Base-by-base conservation (phyloP, 53 echinoderm and acorn worm genomes). In the Arbacia lixula region DNA sequence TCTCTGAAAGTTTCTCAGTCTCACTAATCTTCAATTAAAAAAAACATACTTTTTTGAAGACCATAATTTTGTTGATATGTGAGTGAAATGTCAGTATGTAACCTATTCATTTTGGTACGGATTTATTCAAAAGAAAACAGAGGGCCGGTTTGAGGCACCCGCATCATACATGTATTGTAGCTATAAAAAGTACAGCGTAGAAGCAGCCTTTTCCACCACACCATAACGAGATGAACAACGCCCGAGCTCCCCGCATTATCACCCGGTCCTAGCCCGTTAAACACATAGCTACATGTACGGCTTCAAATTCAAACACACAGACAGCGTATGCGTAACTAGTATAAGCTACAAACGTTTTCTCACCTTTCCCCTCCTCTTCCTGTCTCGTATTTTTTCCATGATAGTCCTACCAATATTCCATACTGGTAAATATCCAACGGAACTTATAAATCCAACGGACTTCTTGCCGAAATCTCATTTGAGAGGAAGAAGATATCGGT, bases 311-410 rank as follows among this genome's bases (percentile, higher is more conserved):
- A 69, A 69, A 69, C 27, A 14, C 26, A 4, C 29, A 21, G 28
- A 69, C 34, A 43, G 42, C 16, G 69, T n/a, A 40, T 69, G 40
- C 69, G 69, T 69, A 16, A 26, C 27, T 26, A 26, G 69, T 69
- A 69, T 69, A 69, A 41, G n/a, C n/a, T n/a, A n/a, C 36, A 69
- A 41, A 27, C 69, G 1, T 33, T 69, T 42, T 69, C 58, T 58
- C 58, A 77, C 77, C 77, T 77, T 77, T n/a, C 77, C 77, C 77
- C 58, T 77, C 58, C 58, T 77, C 77, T 58, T 77, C 58, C 58
- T 77, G 36, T 77, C 77, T 36, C 77, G 34, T 57, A 56, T 56
- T 77, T 77, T 77, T 58, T 77, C 77, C 77, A 77, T 77, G 24
- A 37, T 77, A 77, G 35, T 77, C 77, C 77, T 77, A 32, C 33